Percentiles rank a stretch among this genome's conserved stretches.
phyloP scores from a whole-genome alignment of 1,140 invertebrate genomes.

The Pollicipes pollicipes region DNA sequence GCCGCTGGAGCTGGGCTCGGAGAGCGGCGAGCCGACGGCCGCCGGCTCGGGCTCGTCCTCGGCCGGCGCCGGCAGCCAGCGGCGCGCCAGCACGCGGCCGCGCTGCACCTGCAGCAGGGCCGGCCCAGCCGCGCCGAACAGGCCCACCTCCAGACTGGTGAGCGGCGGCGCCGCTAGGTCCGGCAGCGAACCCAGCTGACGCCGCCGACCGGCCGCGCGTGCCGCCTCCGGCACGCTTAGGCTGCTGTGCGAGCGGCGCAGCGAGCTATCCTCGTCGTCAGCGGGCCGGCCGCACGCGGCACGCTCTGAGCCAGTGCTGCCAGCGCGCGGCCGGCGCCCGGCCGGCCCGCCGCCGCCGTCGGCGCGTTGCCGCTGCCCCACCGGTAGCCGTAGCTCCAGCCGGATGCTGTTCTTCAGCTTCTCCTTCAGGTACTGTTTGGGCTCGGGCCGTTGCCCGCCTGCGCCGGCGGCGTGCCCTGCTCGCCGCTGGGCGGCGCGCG shows the following conservation, averaged over 20 bases:
- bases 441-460: neutral
- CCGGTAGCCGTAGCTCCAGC: conserved; percentile 20
- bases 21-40: neutral
- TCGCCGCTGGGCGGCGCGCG: too few relatives aligned
- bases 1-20: neutral
- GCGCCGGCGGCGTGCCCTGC: neutral
- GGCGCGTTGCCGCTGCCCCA: conserved; percentile 26
- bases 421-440: conserved; percentile 17
- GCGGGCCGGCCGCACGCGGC: too few relatives aligned
- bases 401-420: conserved; percentile 23
- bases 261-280: conserved; percentile 20
- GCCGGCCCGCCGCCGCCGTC: conserved; percentile 29
- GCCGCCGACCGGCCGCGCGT: too few relatives aligned
- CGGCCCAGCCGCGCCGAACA: neutral
- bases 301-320: neutral
- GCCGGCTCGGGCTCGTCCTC: neutral
- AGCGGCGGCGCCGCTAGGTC: neutral
- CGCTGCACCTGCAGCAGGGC: neutral
- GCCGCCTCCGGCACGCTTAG: conserved; percentile 28
- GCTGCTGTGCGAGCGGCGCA: conserved; percentile 41
- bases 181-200: neutral
- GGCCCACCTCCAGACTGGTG: conserved; percentile 10
- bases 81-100: neutral
- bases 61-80: neutral
- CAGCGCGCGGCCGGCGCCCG: conserved; percentile 14